Conservation (phyloP, 2,888 invertebrate species). For the Gandaritis pyraliata region DNA sequence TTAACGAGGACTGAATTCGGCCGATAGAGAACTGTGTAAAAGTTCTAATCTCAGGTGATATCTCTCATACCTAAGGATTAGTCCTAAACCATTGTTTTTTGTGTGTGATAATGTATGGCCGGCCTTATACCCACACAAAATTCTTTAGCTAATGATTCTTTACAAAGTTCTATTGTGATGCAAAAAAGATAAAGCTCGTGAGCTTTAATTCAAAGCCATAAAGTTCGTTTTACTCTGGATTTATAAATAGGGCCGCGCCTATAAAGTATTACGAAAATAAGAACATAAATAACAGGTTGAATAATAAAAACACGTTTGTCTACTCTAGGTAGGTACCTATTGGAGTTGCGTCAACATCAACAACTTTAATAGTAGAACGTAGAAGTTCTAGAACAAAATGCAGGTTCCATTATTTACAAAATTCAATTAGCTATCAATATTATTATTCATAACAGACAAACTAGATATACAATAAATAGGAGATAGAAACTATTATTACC, state of each 20-base stretch:
- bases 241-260: constrained; percentile 24
- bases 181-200: constrained; percentile 1
- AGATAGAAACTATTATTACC: no score
- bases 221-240: background rate
- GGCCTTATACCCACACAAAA: constrained; percentile 1
- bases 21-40: no score
- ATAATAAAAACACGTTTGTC: constrained; percentile 34
- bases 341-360: constrained; percentile 27
- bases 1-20: no score
- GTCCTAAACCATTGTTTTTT: no score
- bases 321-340: constrained; percentile 29
- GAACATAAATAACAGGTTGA: constrained; percentile 31
- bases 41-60: no score
- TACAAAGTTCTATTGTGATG: background rate
- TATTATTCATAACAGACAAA: no score
- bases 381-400: background rate
- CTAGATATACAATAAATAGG: no score
- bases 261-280: constrained; percentile 42
- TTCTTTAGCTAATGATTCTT: background rate
- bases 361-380: background rate
- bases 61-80: no score
- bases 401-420: no score
- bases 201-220: background rate
- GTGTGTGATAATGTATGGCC: background rate
- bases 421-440: no score